Base-by-base conservation (phyloP, 2,888 invertebrate genomes). In the Eilema caniola region DNA sequence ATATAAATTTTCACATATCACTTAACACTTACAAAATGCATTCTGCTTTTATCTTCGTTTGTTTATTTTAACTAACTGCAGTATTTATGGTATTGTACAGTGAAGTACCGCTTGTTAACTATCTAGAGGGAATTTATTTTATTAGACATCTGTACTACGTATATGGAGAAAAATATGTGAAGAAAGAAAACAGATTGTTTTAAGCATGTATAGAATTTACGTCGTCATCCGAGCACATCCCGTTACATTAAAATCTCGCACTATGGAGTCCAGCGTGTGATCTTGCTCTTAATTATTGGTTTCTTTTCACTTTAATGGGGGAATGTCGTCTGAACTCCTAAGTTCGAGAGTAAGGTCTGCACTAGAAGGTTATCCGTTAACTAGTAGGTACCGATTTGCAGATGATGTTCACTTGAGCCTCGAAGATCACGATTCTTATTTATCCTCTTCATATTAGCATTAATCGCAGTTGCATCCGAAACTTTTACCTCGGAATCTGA, bases 1-100 rank as follows among this genome's bases (percentile, higher is more conserved):
- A 78, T 85, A 82, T 90, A 88, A 89, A 89, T 89, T 88, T 87
- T 87, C 87, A 86, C 87, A 88, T 86, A 86, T 90, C 89, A 90
- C 87, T 83, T 81, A 84, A 85, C 82, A 73, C 76, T 79, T 77
- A 78, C 78, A 83, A 79, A 53, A 76, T 75, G 68, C 72, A 63
- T 78, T 69, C 78, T 74, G 68, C 37, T 31, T 76, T 79, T 74
- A 77, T 73, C 72, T 71, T 57, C 62, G 64, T 66, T 66, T 73
- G 72, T 78, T 76, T 75, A 71, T 74, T 80, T 70, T 71, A 64
- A 82, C 69, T 72, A 76, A 72, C 73, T 74, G 25, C 65, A 71
- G 66, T 69, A 69, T 77, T 72, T 73, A 72, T 69, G 60, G 62
- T 57, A 67, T 71, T 71, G 28, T 62, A 64, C 62, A 67, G 57